phyloP scores from a whole-genome alignment of 1,140 invertebrate genomes.

The Pseudoatta argentina region DNA sequence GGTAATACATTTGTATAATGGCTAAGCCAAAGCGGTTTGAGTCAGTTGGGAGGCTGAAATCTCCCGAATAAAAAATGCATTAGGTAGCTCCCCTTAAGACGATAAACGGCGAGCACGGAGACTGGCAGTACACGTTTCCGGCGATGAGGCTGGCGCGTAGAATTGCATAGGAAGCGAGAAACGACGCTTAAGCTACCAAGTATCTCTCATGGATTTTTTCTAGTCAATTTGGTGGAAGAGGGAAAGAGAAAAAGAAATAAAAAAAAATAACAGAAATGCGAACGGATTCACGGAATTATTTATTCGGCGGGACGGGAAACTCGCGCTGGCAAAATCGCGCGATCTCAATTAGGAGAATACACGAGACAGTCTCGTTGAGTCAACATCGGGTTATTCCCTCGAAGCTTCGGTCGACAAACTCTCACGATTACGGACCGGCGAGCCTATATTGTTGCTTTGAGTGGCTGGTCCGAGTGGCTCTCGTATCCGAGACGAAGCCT shows the following conservation, averaged over 20 bases:
- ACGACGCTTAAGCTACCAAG: constrained; percentile 57
- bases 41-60: constrained; percentile 1
- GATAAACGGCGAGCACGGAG: constrained; percentile 55
- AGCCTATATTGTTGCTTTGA: constrained; percentile 71
- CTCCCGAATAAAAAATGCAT: constrained; percentile 10
- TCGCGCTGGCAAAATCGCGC: constrained; percentile 51
- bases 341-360: constrained; percentile 61
- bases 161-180: constrained; percentile 48
- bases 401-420: constrained; percentile 56
- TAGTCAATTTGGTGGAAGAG: constrained; percentile 74
- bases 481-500: constrained; percentile 68
- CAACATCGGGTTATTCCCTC: constrained; percentile 49
- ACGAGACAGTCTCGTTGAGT: constrained; percentile 38
- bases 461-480: constrained; percentile 65
- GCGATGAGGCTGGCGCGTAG: constrained; percentile 38
- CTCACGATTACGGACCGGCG: constrained; percentile 54
- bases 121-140: constrained; percentile 68
- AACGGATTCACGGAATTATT: constrained; percentile 45
- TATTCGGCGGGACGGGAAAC: constrained; percentile 22
- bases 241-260: constrained; percentile 14
- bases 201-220: constrained; percentile 72
- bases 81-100: constrained; percentile 32
- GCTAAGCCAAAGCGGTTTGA: constrained; percentile 41
- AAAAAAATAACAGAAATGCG: constrained; percentile 9
- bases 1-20: constrained; percentile 76